Base-by-base conservation (phyloP, 92 coral and sea anemone genomes). In the Phenganax stokvisi region DNA sequence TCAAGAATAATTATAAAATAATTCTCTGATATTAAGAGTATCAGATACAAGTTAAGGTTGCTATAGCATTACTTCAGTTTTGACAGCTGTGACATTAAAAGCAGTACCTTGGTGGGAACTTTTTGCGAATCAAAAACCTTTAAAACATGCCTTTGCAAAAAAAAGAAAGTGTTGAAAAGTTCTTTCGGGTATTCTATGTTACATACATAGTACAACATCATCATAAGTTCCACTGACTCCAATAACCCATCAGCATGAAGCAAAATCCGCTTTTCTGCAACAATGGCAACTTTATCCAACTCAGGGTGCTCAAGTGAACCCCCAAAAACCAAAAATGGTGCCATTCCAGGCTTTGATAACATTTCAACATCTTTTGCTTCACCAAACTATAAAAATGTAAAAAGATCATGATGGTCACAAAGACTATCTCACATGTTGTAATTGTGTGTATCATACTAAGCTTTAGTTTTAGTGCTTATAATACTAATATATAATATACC, bases 271-370 rank as follows among this genome's bases (percentile, higher is more conserved):
- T 51, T 55, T 27, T 74, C 79, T 27, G 79, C 79, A 3, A 55
- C 61, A 29, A 74, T 52, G 59, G 59, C 1, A 27, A 74, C 17
- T 10, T 74, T 59, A 27, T 37, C 47, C 47, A 37, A 37, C 47
- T 29, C 63, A 13, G 79, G 79, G 27, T 74, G 15, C 15, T n/a
- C 58, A 13, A 74, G 25, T 10, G 79, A 10, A 30, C 79, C 79
- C 59, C 52, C 56, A 13, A 74, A 10, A 12, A 52, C 56, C 10
- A 74, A 12, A 27, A 74, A 74, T 29, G 79, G 79, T 16, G 79
- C 56, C 79, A 74, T 74, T 52, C 79, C 47, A 37, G 47, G 47
- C 47, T 37, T 37, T 37, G 47, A 37, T 37, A 37, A 37, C 47
- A 37, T 37, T 37, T 37, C 47, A 37, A 37, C 47, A 5, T 37